Conservation (phyloP, 2,113 vertebrate species). For the Elgaria multicarinata region DNA sequence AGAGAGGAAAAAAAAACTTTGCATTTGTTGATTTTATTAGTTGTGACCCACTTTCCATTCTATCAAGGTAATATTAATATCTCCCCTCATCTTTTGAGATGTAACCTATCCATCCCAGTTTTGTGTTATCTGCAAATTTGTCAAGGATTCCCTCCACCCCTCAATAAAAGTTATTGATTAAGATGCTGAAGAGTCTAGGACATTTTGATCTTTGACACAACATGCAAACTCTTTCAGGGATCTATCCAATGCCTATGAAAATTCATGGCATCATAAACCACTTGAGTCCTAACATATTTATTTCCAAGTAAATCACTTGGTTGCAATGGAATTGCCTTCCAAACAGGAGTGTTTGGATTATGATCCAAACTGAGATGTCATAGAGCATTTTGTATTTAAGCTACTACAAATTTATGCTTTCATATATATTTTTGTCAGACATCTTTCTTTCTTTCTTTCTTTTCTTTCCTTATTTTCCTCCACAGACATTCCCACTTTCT, state of each 20-base stretch:
- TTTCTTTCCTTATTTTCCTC: not conserved
- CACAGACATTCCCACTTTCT: not conserved
- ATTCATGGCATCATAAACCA: not conserved
- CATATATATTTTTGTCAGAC: too few relatives aligned
- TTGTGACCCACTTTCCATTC: too few relatives aligned
- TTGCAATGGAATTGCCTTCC: not conserved
- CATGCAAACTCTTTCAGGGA: not conserved
- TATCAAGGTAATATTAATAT: too few relatives aligned
- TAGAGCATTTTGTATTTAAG: not conserved
- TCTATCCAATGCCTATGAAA: not conserved
- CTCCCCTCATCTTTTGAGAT: too few relatives aligned
- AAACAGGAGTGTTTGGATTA: not conserved
- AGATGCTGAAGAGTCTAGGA: too few relatives aligned
- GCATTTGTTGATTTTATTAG: too few relatives aligned
- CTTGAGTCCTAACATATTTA: not conserved
- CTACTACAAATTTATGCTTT: not conserved
- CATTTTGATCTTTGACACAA: not conserved
- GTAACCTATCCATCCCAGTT: too few relatives aligned
- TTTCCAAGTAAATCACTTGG: not conserved
- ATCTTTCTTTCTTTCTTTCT: too few relatives aligned
- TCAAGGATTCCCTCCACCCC: too few relatives aligned
- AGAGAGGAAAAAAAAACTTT: too few relatives aligned
- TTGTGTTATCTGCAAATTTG: too few relatives aligned
- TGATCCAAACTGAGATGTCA: not conserved
- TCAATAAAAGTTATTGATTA: too few relatives aligned